phyloP scores from a whole-genome alignment of 2,797 vertebrate species.

The Danio jaintianensis region DNA sequence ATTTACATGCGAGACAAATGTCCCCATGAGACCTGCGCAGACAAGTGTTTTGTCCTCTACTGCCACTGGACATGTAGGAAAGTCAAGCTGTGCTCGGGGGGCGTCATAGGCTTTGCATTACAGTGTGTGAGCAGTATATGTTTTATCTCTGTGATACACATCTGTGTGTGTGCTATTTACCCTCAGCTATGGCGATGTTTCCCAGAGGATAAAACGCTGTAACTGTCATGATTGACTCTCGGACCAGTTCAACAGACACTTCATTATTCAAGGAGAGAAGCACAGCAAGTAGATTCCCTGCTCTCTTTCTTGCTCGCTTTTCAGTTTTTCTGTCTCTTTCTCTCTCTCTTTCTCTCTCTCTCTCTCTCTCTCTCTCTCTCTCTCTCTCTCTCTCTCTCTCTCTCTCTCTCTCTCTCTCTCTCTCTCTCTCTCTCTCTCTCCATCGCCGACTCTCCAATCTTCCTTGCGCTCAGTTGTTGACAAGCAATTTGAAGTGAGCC shows the following conservation, averaged over 20 bases:
- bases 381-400: background rate
- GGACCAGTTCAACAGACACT: conserved; percentile 75
- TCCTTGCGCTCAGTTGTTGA: conserved; percentile 71
- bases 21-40: conserved; percentile 50
- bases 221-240: conserved; percentile 74
- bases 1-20: conserved; percentile 48
- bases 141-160: conserved; percentile 40
- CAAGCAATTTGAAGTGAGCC: conserved; percentile 79
- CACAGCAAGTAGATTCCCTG: conserved; percentile 55
- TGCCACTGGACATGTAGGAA: conserved; percentile 31
- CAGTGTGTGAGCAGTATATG: conserved; percentile 26
- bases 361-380: background rate
- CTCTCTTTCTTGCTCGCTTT: background rate
- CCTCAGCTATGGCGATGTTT: conserved; percentile 57
- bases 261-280: conserved; percentile 79
- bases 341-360: conserved; percentile 48
- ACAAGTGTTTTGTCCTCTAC: conserved; percentile 21
- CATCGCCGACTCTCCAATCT: conserved; percentile 37
- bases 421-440: conserved; percentile 45
- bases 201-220: conserved; percentile 73
- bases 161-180: conserved; percentile 53
- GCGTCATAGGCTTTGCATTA: conserved; percentile 30
- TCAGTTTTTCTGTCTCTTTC: background rate
- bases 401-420: conserved; percentile 46
- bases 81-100: conserved; percentile 14